A percentile compares a stretch with the other conserved stretches of the same genome.
Evolutionary conservation across 92 coral and sea anemone species (phyloP).

Genomic region (Epizoanthus scotinus): DNA sequence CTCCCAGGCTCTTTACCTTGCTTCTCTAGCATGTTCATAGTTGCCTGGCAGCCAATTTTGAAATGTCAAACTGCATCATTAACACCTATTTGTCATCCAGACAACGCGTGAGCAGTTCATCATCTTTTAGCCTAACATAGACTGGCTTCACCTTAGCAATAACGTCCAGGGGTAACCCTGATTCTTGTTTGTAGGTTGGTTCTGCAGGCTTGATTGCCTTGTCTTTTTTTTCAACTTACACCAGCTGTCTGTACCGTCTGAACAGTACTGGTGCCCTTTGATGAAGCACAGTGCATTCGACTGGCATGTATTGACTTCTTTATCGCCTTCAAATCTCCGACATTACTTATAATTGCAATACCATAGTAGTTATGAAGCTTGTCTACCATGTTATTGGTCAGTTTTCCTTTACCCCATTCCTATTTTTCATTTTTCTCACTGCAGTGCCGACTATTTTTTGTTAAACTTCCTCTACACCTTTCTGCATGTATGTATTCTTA

Average conservation of each 20-base stretch:
- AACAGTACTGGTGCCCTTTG: conserved; percentile 44
- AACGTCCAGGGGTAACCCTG: conserved; percentile 51
- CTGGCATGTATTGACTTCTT: conserved; percentile 56
- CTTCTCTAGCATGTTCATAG: conserved; percentile 39
- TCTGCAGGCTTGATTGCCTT: conserved; percentile 4
- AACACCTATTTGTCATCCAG: conserved; percentile 60
- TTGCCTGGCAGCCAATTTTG: conserved; percentile 57
- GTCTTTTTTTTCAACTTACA: conserved; percentile 37
- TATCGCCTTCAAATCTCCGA: conserved; percentile 37
- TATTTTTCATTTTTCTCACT: conserved; percentile 48
- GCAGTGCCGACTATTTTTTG: conserved; percentile 61
- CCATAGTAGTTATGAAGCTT: conserved; percentile 50
- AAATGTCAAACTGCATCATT: conserved; percentile 67
- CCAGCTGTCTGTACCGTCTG: conserved; percentile 50
- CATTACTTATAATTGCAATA: conserved; percentile 49
- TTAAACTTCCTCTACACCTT: conserved; percentile 6
- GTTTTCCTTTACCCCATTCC: conserved; percentile 56
- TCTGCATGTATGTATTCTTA: not conserved
- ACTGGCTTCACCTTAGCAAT: conserved; percentile 45
- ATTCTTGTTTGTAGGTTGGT: conserved; percentile 42
- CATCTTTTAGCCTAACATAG: conserved; percentile 53
- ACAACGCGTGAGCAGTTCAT: conserved; percentile 49
- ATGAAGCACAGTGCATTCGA: conserved; percentile 48
- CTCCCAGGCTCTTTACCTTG: conserved; percentile 55
- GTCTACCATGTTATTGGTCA: conserved; percentile 53